phyloP scores from a whole-genome alignment of 2,797 vertebrate species.

The Calcarius lapponicus region DNA sequence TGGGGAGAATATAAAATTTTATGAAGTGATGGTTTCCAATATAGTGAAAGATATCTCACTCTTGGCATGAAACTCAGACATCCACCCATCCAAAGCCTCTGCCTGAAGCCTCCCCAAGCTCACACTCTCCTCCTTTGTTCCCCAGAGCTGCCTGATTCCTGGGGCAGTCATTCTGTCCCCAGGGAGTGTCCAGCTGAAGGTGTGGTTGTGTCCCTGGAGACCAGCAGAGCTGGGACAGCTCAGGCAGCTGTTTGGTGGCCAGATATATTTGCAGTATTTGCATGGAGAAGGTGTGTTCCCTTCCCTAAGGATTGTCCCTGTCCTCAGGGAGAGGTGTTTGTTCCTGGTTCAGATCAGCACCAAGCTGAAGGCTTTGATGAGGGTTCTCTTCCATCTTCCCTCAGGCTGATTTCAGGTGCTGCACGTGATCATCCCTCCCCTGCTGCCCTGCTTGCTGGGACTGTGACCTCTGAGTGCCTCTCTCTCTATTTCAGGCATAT shows the following conservation, averaged over 20 bases:
- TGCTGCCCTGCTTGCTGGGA: not conserved
- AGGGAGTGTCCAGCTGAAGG: not conserved
- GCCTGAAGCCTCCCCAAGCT: constrained; percentile 19
- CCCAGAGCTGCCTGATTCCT: not conserved
- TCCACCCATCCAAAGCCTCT: not conserved
- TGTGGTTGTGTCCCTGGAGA: not conserved
- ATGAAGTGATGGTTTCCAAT: constrained; percentile 41
- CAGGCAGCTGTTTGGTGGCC: not conserved
- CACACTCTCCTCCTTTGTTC: not conserved
- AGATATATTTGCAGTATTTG: not conserved
- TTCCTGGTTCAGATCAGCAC: not conserved
- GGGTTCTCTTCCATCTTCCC: not conserved
- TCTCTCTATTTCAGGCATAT: not conserved
- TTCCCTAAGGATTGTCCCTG: not conserved
- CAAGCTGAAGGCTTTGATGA: not conserved
- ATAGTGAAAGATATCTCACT: constrained; percentile 43
- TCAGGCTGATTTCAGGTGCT: not conserved
- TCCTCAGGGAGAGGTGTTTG: not conserved
- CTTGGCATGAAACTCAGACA: constrained; percentile 24
- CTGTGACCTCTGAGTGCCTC: not conserved
- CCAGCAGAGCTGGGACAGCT: not conserved
- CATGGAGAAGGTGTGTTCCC: not conserved
- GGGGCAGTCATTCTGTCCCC: not conserved
- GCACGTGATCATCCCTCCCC: not conserved
- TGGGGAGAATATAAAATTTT: constrained; percentile 30